Conservation (phyloP, 2,888 invertebrate species). For the Taenaris catops region DNA sequence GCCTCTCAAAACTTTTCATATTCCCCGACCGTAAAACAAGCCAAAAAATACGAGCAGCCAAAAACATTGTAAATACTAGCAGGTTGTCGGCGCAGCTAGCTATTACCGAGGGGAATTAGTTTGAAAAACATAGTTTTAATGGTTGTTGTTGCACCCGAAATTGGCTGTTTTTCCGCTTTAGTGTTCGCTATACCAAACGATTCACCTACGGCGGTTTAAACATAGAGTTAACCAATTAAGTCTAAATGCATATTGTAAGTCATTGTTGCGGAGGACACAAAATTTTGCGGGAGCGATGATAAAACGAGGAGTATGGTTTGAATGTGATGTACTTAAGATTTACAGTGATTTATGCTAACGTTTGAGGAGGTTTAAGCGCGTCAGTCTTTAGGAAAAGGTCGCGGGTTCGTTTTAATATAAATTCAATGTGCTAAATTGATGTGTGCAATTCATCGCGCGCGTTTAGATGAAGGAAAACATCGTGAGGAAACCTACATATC, state of each 20-base stretch:
- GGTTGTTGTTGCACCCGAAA: slow-evolving; percentile 57
- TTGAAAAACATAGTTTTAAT: slow-evolving; percentile 72
- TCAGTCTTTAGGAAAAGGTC: too few species aligned
- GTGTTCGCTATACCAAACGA: slow-evolving; percentile 33
- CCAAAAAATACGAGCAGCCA: slow-evolving; percentile 76
- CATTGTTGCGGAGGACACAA: too few species aligned
- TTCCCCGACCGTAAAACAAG: slow-evolving; percentile 72
- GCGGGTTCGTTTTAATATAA: too few species aligned
- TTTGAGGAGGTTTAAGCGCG: too few species aligned
- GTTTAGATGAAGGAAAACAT: too few species aligned
- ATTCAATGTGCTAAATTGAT: too few species aligned
- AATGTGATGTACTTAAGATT: too few species aligned
- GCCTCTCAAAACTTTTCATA: slow-evolving; percentile 78
- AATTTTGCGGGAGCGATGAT: too few species aligned
- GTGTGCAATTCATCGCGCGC: too few species aligned
- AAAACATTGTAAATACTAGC: slow-evolving; percentile 77
- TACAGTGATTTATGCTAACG: too few species aligned
- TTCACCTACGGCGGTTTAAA: slow-evolving; percentile 33
- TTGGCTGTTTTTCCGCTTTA: slow-evolving; percentile 46
- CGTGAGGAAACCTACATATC: too few species aligned
- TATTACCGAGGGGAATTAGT: slow-evolving; percentile 55
- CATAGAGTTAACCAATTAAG: slow-evolving; percentile 42
- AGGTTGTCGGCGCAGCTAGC: slow-evolving; percentile 58
- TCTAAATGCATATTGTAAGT: slow-evolving; percentile 32
- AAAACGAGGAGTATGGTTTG: too few species aligned